Conservation (phyloP, 2,888 invertebrate species). For the Idaea aversata region DNA sequence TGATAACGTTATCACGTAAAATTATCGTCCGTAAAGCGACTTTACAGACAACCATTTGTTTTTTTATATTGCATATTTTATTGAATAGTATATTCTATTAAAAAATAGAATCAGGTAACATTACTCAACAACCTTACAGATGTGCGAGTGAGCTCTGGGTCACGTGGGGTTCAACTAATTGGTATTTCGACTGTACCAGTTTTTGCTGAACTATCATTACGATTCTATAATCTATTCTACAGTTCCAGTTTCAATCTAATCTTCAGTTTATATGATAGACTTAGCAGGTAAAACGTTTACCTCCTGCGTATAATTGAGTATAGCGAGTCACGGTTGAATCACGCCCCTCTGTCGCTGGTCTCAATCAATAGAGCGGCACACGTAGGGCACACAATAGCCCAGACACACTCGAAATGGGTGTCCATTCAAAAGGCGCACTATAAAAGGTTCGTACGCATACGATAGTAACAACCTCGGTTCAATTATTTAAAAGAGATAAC, state of each 20-base stretch:
- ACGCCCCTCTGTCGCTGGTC: conserved; percentile 63
- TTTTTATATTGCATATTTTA: no score
- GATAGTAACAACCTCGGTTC: not conserved
- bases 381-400: conserved; percentile 41
- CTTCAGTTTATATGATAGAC: conserved; percentile 9
- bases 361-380: conserved; percentile 66
- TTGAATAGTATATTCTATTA: no score
- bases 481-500: not conserved
- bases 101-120: no score
- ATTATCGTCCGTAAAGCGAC: no score
- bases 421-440: conserved; percentile 32
- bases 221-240: not conserved
- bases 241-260: not conserved
- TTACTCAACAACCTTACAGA: no score
- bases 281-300: not conserved
- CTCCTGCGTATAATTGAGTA: conserved; percentile 35
- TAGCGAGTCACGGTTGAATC: conserved; percentile 55
- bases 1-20: no score
- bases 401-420: conserved; percentile 40
- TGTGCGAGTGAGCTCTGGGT: no score
- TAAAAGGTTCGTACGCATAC: conserved; percentile 18
- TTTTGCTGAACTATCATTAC: not conserved
- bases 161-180: no score
- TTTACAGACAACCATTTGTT: no score
- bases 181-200: not conserved